Percentiles rank a stretch among this genome's conserved stretches.
Conservation (phyloP, 2,888 invertebrate species). For the Anagyrus pseudococci region DNA sequence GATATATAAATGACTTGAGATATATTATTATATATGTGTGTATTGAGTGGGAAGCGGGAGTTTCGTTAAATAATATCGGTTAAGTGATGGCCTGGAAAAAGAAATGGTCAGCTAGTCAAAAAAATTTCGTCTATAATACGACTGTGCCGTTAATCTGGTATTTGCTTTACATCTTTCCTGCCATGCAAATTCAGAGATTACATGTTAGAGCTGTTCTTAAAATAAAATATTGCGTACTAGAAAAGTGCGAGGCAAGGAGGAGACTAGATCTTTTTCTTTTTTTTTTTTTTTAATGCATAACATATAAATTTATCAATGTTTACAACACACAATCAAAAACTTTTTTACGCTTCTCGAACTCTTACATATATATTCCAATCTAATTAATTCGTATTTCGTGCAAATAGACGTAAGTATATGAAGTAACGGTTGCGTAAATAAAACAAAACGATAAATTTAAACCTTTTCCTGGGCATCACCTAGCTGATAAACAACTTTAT, state of each 20-base stretch:
- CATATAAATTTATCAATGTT: background rate
- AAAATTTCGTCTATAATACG: constrained; percentile 9
- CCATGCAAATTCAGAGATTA: constrained; percentile 6
- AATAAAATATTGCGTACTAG: constrained; percentile 13
- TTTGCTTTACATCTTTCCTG: background rate
- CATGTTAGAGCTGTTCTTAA: constrained; percentile 4
- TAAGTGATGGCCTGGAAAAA: constrained; percentile 30
- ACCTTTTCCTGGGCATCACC: constrained; percentile 6
- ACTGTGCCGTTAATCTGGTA: background rate
- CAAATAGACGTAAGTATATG: too few species aligned
- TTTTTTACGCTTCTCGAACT: too few species aligned
- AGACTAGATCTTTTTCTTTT: too few species aligned
- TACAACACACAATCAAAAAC: too few species aligned
- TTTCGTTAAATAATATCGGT: constrained; percentile 16
- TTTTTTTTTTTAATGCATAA: too few species aligned
- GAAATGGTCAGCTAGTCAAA: constrained; percentile 20
- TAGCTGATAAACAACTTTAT: background rate
- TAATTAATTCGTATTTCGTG: too few species aligned
- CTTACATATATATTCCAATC: too few species aligned
- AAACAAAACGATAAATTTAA: too few species aligned
- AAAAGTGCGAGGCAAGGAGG: constrained; percentile 15
- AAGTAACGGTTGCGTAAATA: too few species aligned
- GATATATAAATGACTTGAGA: background rate
- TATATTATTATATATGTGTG: background rate
- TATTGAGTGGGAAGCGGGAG: background rate